Evolutionary conservation across 2,797 vertebrate genomes (phyloP).

Genomic region (Eutrigla gurnardus): DNA sequence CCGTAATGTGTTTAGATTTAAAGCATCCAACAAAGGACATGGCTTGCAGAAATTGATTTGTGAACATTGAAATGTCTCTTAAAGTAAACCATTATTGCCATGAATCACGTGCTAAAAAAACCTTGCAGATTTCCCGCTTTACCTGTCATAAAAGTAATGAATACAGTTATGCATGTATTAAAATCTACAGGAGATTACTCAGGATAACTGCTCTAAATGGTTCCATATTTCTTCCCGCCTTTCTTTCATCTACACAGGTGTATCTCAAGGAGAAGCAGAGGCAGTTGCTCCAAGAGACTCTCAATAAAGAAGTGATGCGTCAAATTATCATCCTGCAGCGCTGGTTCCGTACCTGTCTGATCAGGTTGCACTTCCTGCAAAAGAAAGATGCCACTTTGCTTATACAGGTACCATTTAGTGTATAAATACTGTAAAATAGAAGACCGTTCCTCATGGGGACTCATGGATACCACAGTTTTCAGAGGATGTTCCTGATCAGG

Average conservation of each 20-base stretch:
- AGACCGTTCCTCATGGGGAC: background rate
- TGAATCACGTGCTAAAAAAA: background rate
- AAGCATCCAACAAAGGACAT: background rate
- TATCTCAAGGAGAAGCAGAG: conserved; percentile 92
- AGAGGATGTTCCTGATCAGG: background rate
- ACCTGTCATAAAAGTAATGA: background rate
- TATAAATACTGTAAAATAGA: background rate
- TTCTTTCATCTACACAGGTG: conserved; percentile 81
- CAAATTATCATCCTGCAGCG: conserved; percentile 92
- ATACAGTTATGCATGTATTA: background rate
- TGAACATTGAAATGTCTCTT: background rate
- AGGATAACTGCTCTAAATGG: background rate
- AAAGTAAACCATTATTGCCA: background rate
- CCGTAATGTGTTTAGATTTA: background rate
- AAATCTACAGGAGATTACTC: conserved; percentile 9
- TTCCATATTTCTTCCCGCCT: background rate
- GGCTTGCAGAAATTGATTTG: background rate
- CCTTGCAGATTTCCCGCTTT: background rate
- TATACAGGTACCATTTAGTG: conserved; percentile 86
- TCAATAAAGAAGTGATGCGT: conserved; percentile 89
- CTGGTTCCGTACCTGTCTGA: conserved; percentile 90
- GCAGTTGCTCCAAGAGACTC: conserved; percentile 88
- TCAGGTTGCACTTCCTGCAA: conserved; percentile 87
- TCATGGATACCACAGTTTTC: background rate
- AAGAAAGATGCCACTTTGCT: conserved; percentile 82